Percentiles rank a stretch among this genome's conserved stretches.
phyloP scores from a whole-genome alignment of 2,888 invertebrate species.

The Drosophila yooni region DNA sequence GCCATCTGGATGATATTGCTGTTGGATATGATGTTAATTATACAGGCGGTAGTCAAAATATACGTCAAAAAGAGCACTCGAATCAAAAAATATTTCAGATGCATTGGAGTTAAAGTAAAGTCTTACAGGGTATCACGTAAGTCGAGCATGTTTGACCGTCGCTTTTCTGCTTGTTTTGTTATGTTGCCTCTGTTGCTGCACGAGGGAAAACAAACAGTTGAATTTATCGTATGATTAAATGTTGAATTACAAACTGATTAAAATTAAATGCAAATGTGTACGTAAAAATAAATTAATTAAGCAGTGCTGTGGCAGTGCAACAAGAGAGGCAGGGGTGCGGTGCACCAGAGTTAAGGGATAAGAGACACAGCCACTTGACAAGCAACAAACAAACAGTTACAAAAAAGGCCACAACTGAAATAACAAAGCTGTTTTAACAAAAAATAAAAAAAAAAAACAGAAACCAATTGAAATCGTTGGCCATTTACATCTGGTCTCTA shows the following conservation, averaged over 20 bases:
- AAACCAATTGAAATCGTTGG: constrained; percentile 65
- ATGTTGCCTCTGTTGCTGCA: constrained; percentile 16
- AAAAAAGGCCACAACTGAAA: constrained; percentile 58
- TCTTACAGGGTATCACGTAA: background rate
- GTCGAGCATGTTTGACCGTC: background rate
- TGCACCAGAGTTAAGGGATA: constrained; percentile 1
- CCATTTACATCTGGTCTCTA: constrained; percentile 50
- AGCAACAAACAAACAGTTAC: constrained; percentile 20
- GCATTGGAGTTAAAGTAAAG: background rate
- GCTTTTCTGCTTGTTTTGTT: constrained; percentile 17
- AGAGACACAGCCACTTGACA: constrained; percentile 34
- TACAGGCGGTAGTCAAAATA: background rate
- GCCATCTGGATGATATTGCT: background rate
- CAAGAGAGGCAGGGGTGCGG: constrained; percentile 6
- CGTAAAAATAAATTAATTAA: constrained; percentile 82
- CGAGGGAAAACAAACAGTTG: constrained; percentile 53
- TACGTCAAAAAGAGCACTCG: background rate
- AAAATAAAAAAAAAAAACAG: background rate
- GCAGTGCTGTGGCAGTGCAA: constrained; percentile 21
- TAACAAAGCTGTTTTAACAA: constrained; percentile 51
- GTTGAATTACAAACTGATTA: constrained; percentile 69
- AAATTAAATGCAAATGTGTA: constrained; percentile 75
- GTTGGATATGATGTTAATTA: background rate
- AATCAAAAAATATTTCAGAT: background rate
- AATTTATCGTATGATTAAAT: constrained; percentile 49